Evolutionary conservation across 2,113 vertebrate genomes (phyloP).

Genomic region (Tricholaema leucomelas): DNA sequence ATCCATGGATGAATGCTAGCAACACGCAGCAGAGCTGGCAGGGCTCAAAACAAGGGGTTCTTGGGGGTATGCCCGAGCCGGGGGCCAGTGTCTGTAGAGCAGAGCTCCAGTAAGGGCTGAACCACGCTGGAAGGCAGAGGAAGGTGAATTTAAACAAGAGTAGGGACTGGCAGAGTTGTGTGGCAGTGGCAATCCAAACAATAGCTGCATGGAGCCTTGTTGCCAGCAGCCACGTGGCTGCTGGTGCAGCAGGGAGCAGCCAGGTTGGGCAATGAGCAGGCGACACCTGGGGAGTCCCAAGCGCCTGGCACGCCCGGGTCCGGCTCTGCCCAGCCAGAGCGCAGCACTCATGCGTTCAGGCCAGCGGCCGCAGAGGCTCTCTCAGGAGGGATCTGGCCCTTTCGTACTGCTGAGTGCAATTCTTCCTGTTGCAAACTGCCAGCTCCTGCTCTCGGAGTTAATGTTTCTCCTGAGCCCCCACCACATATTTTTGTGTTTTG

Average conservation of each 20-base stretch:
- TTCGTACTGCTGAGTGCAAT: constrained; percentile 5
- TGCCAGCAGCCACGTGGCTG: constrained; percentile 45
- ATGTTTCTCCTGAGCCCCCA: constrained; percentile 11
- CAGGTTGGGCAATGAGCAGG: constrained; percentile 45
- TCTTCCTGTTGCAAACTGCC: constrained; percentile 15
- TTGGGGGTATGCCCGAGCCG: neutral
- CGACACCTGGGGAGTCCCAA: constrained; percentile 34
- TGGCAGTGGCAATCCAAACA: constrained; percentile 6
- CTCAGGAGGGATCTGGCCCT: neutral
- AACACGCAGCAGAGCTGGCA: neutral
- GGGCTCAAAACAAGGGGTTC: neutral
- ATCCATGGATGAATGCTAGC: constrained; percentile 2
- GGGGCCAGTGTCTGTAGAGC: neutral
- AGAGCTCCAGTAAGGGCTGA: neutral
- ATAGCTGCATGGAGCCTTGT: constrained; percentile 2
- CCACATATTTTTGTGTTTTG: constrained; percentile 16
- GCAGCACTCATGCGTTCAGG: constrained; percentile 16
- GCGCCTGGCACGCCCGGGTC: constrained; percentile 39
- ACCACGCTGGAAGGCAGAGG: neutral
- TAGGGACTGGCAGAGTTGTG: constrained; percentile 45
- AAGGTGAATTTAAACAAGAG: constrained; percentile 51
- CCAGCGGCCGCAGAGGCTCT: neutral
- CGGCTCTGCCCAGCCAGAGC: neutral
- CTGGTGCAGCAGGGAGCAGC: constrained; percentile 25
- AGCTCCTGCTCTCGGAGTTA: neutral